Base-by-base conservation (phyloP, 2,797 vertebrate species). In the Danio jaintianensis region DNA sequence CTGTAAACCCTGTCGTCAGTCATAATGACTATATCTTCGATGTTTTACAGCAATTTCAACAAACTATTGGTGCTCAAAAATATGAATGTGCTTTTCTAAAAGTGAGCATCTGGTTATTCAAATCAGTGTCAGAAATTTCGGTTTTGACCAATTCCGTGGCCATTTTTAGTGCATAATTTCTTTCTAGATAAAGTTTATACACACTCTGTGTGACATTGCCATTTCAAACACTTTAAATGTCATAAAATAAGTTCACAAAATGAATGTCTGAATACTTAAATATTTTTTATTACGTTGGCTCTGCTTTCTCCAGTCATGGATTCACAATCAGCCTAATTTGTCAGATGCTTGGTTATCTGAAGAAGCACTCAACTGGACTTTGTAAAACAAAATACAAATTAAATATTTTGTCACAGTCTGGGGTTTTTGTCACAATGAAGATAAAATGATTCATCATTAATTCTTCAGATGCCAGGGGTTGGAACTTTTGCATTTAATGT, bases 331-430 rank as follows among this genome's bases (percentile, higher is more conserved):
- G 53, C 53, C 0, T 53, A 40, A 55, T 40, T 12, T 55, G 36
- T 53, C 50, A 70, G 68, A 70, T 70, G 68, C 50, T 70, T 70
- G n/a, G 11, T 55, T 29, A 42, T 70, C 50, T 20, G 50, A 10
- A 70, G 16, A 70, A 38, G 6, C 48, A 40, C 48, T 70, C 48
- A 18, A 40, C 67, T 70, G 50, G 67, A 70, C 16, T 53, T 70
- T 36, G 53, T 53, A 50, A 29, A 40, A 40, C 36, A 62, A 62
- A 62, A 16, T 13, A 20, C 4, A 40, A 70, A 53, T 38, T 4
- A 12, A 38, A 40, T 53, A 40, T 40, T 42, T 42, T 16, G n/a
- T n/a, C 40, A 55, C 36, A 70, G 13, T 40, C 40, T 29, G 42
- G 38, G 52, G 7, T 8, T 43, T 70, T 56, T 11, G 12, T 58